Conservation (phyloP, 2,113 vertebrate genomes). For the Poeciliopsis retropinna region DNA sequence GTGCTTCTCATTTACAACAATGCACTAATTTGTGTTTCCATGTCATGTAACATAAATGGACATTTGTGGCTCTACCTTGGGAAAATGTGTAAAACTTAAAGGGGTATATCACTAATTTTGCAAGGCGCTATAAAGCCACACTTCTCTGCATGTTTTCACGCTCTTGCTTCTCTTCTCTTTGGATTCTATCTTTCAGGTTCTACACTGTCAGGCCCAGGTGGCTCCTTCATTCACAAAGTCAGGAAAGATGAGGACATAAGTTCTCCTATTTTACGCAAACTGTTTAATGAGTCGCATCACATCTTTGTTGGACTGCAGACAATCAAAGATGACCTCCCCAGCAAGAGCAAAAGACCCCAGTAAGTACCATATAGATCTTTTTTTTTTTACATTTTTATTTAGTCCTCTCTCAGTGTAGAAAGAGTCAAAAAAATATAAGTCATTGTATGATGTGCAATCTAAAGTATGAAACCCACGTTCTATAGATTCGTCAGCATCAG, state of each 20-base stretch:
- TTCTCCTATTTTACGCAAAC: constrained; percentile 91
- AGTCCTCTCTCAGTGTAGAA: too few species aligned
- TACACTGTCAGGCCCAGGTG: constrained; percentile 35
- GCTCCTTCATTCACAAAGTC: constrained; percentile 82
- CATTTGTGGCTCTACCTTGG: neutral
- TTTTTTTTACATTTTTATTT: neutral
- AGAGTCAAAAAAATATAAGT: neutral
- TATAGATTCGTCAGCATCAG: constrained; percentile 93
- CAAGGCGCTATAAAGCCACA: neutral
- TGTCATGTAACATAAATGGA: neutral
- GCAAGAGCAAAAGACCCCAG: constrained; percentile 85
- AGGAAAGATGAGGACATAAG: constrained; percentile 90
- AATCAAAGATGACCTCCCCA: constrained; percentile 85
- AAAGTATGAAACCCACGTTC: constrained; percentile 10
- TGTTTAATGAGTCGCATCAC: constrained; percentile 96
- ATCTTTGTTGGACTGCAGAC: constrained; percentile 94
- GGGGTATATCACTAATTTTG: neutral
- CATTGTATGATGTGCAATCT: neutral
- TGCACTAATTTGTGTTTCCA: neutral
- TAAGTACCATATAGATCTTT: constrained; percentile 45
- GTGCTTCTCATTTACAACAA: neutral
- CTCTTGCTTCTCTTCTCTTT: neutral
- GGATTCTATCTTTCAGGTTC: constrained; percentile 42
- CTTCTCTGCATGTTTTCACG: neutral
- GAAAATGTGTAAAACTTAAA: neutral